These are phyloP conservation scores for Falcunculus frontatus DNA, from an alignment of 2,113 vertebrate species.

Conservation along the genomic window DNA sequence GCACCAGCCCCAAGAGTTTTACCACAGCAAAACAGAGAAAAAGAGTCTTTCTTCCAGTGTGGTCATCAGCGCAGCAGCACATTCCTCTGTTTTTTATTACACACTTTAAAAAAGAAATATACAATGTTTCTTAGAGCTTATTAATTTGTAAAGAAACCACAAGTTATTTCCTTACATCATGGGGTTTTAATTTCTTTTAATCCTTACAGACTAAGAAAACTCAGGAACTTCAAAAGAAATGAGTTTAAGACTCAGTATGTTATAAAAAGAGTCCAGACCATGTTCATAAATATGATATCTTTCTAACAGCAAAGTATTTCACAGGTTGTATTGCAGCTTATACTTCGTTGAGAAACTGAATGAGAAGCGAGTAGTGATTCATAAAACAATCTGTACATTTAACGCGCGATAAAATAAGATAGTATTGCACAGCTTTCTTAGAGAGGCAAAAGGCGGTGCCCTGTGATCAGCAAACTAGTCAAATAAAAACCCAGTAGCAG, in stretches of 20 bases:
- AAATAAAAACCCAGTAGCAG: constrained; percentile 19
- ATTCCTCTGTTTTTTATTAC: constrained; percentile 51
- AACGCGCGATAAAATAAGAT: not conserved
- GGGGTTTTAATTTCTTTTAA: not conserved
- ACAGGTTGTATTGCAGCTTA: constrained; percentile 15
- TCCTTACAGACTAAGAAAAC: constrained; percentile 17
- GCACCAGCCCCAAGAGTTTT: constrained; percentile 39
- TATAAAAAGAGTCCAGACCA: constrained; percentile 39
- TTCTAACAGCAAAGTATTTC: constrained; percentile 33
- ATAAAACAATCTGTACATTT: not conserved
- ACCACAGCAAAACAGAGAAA: constrained; percentile 45
- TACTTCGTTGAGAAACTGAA: not conserved
- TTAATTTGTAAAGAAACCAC: constrained; percentile 71
- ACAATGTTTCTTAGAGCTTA: constrained; percentile 54
- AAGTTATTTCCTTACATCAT: constrained; percentile 63
- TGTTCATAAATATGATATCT: constrained; percentile 10
- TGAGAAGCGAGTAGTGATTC: constrained; percentile 8
- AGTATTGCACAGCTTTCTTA: constrained; percentile 4
- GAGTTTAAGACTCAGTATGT: constrained; percentile 39
- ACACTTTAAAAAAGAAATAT: constrained; percentile 61
- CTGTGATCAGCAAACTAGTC: not conserved
- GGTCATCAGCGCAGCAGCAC: constrained; percentile 37
- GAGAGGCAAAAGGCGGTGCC: constrained; percentile 24
- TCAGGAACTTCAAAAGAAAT: constrained; percentile 61
- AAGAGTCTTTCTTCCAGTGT: constrained; percentile 55